Conservation (phyloP, 2,888 invertebrate genomes). For the Mactromeris polynyma region DNA sequence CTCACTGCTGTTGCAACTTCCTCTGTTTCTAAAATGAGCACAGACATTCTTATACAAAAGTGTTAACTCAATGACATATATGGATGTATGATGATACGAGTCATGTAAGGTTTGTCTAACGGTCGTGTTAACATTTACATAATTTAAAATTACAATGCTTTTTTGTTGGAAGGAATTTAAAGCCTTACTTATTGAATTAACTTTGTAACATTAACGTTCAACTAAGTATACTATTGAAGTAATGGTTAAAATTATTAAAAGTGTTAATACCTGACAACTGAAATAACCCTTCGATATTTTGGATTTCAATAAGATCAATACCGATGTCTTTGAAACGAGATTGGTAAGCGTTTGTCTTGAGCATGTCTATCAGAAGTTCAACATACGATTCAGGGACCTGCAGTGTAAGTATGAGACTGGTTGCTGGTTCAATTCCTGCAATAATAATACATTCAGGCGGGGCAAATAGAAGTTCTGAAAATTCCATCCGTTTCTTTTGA, state of each 20-base stretch:
- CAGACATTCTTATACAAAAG: too few relatives aligned
- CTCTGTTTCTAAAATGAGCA: not conserved
- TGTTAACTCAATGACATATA: too few relatives aligned
- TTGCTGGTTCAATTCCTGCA: conserved; percentile 56
- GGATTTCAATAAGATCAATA: conserved; percentile 39
- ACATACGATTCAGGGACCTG: conserved; percentile 50
- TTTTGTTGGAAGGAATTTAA: too few relatives aligned
- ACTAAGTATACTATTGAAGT: too few relatives aligned
- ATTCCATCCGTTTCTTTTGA: not conserved
- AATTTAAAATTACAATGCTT: too few relatives aligned
- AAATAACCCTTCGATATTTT: not conserved
- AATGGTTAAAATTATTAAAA: too few relatives aligned
- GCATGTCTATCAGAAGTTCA: conserved; percentile 19
- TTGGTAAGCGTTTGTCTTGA: not conserved
- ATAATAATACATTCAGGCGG: conserved; percentile 43
- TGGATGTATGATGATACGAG: too few relatives aligned
- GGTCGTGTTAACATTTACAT: too few relatives aligned
- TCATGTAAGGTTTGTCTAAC: too few relatives aligned
- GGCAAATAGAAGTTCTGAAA: conserved; percentile 37
- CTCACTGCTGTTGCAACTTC: not conserved
- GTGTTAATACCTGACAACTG: not conserved
- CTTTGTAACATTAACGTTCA: too few relatives aligned
- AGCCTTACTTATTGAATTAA: too few relatives aligned
- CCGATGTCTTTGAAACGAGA: conserved; percentile 34
- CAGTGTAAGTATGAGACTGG: conserved; percentile 57